phyloP scores from a whole-genome alignment of 2,113 vertebrate species.

The Cervus canadensis region DNA sequence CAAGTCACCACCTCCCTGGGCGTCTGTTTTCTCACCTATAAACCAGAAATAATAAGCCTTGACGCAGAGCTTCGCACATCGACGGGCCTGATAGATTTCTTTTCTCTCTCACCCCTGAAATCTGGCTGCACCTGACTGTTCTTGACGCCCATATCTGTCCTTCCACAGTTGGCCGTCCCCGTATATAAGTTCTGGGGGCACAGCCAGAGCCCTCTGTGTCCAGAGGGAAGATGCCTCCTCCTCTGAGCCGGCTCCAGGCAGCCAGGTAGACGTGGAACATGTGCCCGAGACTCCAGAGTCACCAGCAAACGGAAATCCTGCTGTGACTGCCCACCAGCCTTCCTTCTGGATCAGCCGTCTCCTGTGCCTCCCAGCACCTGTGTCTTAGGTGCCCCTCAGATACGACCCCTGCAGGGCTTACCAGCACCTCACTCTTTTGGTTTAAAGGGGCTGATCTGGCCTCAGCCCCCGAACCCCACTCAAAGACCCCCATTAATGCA shows the following conservation, averaged over 20 bases:
- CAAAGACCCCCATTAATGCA: not conserved
- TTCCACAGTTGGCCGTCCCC: fast-evolving
- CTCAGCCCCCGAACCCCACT: not conserved
- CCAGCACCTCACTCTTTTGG: not conserved
- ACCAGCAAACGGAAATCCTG: not conserved
- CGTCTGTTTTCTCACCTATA: not conserved
- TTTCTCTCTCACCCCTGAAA: not conserved
- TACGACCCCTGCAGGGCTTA: not conserved
- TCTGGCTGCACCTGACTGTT: too few species aligned
- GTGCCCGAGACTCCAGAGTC: too few species aligned
- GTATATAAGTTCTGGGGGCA: too few species aligned
- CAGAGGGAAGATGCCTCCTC: too few species aligned
- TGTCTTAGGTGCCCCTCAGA: too few species aligned
- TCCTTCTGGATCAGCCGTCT: not conserved
- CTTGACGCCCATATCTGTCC: not conserved
- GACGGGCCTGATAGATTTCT: fast-evolving
- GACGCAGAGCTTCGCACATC: not conserved
- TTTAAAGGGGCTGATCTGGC: not conserved
- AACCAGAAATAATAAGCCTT: not conserved
- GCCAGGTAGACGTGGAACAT: fast-evolving
- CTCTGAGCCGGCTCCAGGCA: not conserved
- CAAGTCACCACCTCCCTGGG: not conserved
- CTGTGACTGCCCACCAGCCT: not conserved
- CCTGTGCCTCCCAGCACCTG: not conserved
- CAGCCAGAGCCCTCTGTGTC: not conserved